Conservation (phyloP, 2,113 vertebrate species). For the Pomatorhinus ruficollis region DNA sequence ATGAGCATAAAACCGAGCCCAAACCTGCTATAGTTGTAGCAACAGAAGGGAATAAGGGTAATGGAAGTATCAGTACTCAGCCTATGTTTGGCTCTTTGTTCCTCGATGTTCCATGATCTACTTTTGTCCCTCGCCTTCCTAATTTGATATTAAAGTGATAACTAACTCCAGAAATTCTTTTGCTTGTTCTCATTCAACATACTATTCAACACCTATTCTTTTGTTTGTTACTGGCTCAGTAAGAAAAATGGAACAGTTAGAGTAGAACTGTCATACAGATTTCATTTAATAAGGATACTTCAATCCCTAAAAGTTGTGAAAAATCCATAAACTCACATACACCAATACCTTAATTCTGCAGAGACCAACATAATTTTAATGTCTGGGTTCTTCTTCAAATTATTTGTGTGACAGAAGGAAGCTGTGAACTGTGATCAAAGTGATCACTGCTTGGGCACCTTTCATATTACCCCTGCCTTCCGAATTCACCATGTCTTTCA, state of each 20-base stretch:
- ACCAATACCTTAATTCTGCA: not conserved
- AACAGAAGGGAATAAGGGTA: not conserved
- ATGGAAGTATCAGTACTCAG: not conserved
- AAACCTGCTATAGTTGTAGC: not conserved
- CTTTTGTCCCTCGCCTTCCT: not conserved
- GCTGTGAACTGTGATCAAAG: not conserved
- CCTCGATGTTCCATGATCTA: not conserved
- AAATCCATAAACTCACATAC: not conserved
- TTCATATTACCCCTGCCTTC: not conserved
- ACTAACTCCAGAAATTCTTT: not conserved
- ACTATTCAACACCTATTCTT: not conserved
- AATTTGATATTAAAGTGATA: not conserved
- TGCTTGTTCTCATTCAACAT: not conserved
- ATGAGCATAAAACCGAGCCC: not conserved
- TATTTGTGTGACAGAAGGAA: not conserved
- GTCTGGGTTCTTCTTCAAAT: not conserved
- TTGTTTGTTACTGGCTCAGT: not conserved
- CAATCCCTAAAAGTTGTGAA: not conserved
- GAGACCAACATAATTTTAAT: not conserved
- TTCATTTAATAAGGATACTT: not conserved
- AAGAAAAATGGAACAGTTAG: not conserved
- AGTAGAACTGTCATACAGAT: not conserved
- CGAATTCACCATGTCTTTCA: not conserved
- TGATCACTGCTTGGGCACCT: rapidly evolving
- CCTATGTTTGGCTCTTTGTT: not conserved